Evolutionary conservation across 2,113 vertebrate genomes (phyloP), one percentile per base, ranked within the genome.

Genomic region (Dissostichus mawsoni): DNA sequence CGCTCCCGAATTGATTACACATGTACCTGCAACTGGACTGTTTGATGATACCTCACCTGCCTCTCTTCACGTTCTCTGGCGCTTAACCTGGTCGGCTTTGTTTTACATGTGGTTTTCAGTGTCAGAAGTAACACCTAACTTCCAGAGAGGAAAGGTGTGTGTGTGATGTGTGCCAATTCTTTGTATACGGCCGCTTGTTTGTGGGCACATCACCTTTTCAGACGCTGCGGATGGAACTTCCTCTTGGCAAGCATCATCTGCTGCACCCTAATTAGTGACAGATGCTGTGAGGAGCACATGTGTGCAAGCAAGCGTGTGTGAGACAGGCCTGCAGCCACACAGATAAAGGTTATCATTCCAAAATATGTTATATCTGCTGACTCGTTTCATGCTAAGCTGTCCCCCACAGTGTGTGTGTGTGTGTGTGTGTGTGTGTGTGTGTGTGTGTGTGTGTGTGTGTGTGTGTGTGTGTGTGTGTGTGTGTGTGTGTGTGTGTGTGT

Each of bases 281-380:
- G 85, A 87, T 83, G 85, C 84, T 86, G 82, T 84, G 75, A n/a
- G 66, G 59, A 66, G 20, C 33, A 78, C 56, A 59, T 80, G 78
- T 84, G 77, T 79, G 74, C 53, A 47, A 55, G 78, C 14, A 36
- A 33, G 80, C 16, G 8, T 70, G 62, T n/a, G 67, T 56, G 71
- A 74, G 74, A 47, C 12, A 73, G 53, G 89, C 88, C 75, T 80
- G 71, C 73, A 88, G 90, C 76, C 76, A 63, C 74, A 62, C 62
- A 87, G 74, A 86, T 90, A 92, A 95, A 92, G 90, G 92, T 90
- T 91, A 90, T 81, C 82, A 1, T 91, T 92, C 87, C 87, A 90
- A 87, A 93, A 90, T 88, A 91, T 83, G 81, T 84, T 81, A n/a
- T 81, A 75, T 91, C 78, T 78, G 74, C 81, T 81, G 79, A 82